Conservation (phyloP, 2,113 vertebrate genomes). For the Sula dactylatra region DNA sequence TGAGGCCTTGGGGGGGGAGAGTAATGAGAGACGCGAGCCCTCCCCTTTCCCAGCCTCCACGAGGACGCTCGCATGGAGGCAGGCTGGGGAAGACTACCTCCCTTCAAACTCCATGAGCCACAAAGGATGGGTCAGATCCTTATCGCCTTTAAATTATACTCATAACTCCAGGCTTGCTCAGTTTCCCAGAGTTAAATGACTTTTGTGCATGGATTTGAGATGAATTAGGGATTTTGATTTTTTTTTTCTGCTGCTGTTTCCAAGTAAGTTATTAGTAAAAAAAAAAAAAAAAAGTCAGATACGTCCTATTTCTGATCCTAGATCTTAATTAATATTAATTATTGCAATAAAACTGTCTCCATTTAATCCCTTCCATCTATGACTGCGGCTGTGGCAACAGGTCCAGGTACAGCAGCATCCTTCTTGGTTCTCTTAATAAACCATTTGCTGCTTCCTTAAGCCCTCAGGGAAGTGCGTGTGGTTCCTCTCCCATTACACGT, state of each 20-base stretch:
- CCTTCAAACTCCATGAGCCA: constrained; percentile 10
- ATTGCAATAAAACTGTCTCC: neutral
- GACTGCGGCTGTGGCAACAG: neutral
- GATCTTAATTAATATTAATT: neutral
- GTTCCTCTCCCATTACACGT: neutral
- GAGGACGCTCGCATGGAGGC: neutral
- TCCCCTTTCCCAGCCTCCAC: neutral
- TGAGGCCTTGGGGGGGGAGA: constrained; percentile 17
- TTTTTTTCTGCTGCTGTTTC: neutral
- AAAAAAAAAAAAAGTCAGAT: neutral
- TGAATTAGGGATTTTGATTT: neutral
- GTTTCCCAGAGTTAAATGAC: neutral
- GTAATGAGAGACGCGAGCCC: constrained; percentile 28
- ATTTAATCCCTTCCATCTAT: neutral
- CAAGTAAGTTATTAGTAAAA: neutral
- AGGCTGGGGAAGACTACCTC: neutral
- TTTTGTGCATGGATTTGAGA: neutral
- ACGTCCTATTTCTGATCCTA: neutral
- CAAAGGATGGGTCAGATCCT: constrained; percentile 31
- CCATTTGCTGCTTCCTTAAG: neutral
- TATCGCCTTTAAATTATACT: constrained; percentile 26
- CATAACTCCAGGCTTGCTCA: neutral
- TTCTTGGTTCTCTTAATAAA: neutral
- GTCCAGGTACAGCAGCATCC: neutral
- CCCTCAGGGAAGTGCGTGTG: neutral